These are phyloP conservation scores for Neodiprion fabricii DNA, from an alignment of 1,140 invertebrate genomes.

Conservation along the genomic window DNA sequence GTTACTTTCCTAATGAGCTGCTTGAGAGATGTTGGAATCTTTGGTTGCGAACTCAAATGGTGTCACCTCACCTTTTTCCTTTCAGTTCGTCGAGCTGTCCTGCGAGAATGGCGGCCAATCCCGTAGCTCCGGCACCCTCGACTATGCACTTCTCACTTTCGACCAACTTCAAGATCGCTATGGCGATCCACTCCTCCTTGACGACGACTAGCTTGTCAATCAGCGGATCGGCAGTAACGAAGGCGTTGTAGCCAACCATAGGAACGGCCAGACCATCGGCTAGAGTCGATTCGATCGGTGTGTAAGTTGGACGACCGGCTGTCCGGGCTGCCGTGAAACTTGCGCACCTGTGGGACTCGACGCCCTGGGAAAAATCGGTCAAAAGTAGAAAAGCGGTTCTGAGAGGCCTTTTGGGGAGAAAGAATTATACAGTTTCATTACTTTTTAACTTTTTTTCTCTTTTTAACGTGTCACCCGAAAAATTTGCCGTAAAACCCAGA, in stretches of 20 bases:
- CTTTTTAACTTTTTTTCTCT: no score
- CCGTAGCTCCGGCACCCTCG: slow-evolving; percentile 89
- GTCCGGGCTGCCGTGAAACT: slow-evolving; percentile 82
- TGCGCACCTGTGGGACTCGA: slow-evolving; percentile 89
- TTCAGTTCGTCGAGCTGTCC: slow-evolving; percentile 83
- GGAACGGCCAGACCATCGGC: slow-evolving; percentile 94
- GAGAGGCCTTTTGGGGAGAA: no score
- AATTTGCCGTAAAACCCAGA: no score
- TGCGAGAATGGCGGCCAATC: slow-evolving; percentile 85
- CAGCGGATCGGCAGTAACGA: slow-evolving; percentile 74
- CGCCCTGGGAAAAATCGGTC: slow-evolving; percentile 69
- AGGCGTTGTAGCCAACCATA: slow-evolving; percentile 88
- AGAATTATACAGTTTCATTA: no score
- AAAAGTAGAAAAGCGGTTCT: background rate
- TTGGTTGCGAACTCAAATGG: no score
- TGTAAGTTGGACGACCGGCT: slow-evolving; percentile 72
- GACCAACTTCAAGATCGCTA: slow-evolving; percentile 84
- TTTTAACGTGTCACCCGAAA: no score
- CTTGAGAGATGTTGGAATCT: no score
- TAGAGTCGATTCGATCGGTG: slow-evolving; percentile 76
- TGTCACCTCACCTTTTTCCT: slow-evolving; percentile 77
- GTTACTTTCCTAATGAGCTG: no score
- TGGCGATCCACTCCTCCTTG: slow-evolving; percentile 86
- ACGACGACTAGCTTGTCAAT: slow-evolving; percentile 88
- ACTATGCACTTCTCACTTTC: slow-evolving; percentile 94